Evolutionary conservation across 1,140 invertebrate species (phyloP), one percentile per base, ranked within the genome.

Genomic region (Drosophila trapezifrons): DNA sequence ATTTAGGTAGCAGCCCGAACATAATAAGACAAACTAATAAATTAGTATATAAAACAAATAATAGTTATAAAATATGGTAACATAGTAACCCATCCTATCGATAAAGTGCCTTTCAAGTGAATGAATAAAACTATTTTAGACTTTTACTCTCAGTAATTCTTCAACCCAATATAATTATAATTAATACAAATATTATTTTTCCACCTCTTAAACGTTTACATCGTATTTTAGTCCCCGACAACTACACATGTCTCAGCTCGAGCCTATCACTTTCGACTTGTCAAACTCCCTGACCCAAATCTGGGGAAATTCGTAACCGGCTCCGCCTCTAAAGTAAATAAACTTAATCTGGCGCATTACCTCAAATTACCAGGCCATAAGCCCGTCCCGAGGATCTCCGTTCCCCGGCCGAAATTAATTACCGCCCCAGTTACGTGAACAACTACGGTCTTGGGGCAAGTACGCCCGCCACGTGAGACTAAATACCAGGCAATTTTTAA

Each of bases 401-500:
- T 10, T 29, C 35, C 27, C 29, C 59, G 29, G 22, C 45, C 57
- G 10, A 86, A 80, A 84, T 84, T 84, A 84, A 84, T 84, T 84
- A 84, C 78, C 63, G 63, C 35, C 55, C 80, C 66, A 80, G 58
- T 58, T 58, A 29, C 65, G 63, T 40, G 37, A 66, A 60, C 38
- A 49, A 58, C 59, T 46, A 58, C 59, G 43, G 51, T 77, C 52
- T 70, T 38, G 37, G 9, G n/a, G 47, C 40, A 69, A 76, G 47
- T 59, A 12, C 47, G 9, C 40, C 35, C 37, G 22, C 29, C 51
- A 47, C 25, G 60, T 59, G 43, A 51, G 49, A 38, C 66, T 55
- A 64, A 85, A 66, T 64, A 60, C 65, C 74, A 51, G 49, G 46
- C 58, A 67, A 63, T 57, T 79, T 81, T 86, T 70, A 84, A 81